Conservation (phyloP, 2,888 invertebrate genomes). For the Pristionchus mayeri region DNA sequence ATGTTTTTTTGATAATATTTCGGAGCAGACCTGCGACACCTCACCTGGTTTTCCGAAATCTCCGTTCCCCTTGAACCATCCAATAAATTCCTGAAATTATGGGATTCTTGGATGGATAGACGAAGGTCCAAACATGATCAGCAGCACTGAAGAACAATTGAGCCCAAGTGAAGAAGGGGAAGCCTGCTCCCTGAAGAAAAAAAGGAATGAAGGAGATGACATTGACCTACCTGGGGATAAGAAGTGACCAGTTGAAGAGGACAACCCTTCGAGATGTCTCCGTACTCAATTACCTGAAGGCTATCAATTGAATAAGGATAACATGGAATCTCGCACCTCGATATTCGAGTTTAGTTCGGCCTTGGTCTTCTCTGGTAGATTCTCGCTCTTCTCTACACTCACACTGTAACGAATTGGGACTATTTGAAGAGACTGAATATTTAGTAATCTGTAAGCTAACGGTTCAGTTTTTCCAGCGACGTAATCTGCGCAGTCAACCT, state of each 20-base stretch:
- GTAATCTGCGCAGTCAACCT: slow-evolving; percentile 75
- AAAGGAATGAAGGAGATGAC: background rate
- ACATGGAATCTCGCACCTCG: slow-evolving; percentile 51
- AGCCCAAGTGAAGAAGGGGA: slow-evolving; percentile 76
- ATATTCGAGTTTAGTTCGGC: slow-evolving; percentile 66
- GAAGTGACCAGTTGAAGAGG: slow-evolving; percentile 67
- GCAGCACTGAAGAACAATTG: slow-evolving; percentile 75
- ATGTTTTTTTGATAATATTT: too few relatives aligned
- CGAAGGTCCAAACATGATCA: slow-evolving; percentile 58
- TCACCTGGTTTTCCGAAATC: slow-evolving; percentile 75
- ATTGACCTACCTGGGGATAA: slow-evolving; percentile 60
- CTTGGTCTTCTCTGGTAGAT: slow-evolving; percentile 66
- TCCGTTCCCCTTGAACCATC: slow-evolving; percentile 75
- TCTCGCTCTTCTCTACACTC: slow-evolving; percentile 64
- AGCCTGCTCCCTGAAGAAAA: slow-evolving; percentile 70
- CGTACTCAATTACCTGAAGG: slow-evolving; percentile 66
- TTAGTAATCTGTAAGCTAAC: background rate
- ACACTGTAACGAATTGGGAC: slow-evolving; percentile 54
- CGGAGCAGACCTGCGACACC: too few relatives aligned
- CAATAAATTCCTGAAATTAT: slow-evolving; percentile 60
- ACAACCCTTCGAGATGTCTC: slow-evolving; percentile 56
- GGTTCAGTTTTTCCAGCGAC: slow-evolving; percentile 66
- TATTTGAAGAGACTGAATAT: background rate
- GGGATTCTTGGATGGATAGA: background rate
- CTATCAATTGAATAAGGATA: background rate